Percentiles rank a stretch among this genome's conserved stretches.
Evolutionary conservation across 2,797 vertebrate genomes (phyloP).

Genomic region (Poeciliopsis paucimaculata): DNA sequence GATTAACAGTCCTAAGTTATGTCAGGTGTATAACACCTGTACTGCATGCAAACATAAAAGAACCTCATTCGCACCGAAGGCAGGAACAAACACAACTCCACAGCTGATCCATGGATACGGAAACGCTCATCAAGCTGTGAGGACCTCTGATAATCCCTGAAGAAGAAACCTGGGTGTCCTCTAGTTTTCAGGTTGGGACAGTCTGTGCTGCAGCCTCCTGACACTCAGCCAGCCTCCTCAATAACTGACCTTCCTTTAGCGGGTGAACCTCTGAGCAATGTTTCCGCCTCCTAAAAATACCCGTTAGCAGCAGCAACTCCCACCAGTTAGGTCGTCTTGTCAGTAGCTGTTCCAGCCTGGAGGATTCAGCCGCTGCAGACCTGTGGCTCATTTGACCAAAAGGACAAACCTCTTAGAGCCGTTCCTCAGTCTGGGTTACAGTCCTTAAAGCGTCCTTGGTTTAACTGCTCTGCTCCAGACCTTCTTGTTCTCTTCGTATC

Average conservation of each 20-base stretch:
- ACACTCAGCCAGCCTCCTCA: slow-evolving; percentile 14
- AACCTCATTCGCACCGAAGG: not conserved
- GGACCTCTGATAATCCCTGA: not conserved
- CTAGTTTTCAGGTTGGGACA: slow-evolving; percentile 28
- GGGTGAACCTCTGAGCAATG: slow-evolving; percentile 67
- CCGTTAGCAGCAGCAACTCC: slow-evolving; percentile 11
- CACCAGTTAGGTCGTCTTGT: slow-evolving; percentile 15
- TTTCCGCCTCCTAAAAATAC: slow-evolving; percentile 79
- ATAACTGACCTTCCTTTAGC: slow-evolving; percentile 36
- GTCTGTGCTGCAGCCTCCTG: slow-evolving; percentile 27
- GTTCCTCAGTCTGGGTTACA: slow-evolving; percentile 7
- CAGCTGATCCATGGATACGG: not conserved
- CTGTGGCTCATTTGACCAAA: not conserved
- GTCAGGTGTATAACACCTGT: not conserved
- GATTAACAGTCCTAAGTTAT: not conserved
- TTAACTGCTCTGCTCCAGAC: not conserved
- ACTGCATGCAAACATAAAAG: not conserved
- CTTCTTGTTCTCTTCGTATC: not conserved
- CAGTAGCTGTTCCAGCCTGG: slow-evolving; percentile 32
- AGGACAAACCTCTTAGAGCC: slow-evolving; percentile 8
- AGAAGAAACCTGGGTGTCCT: not conserved
- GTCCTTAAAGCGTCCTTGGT: not conserved
- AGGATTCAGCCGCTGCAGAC: slow-evolving; percentile 37
- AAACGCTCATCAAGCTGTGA: not conserved
- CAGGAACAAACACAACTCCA: not conserved